phyloP scores from a whole-genome alignment of 2,797 vertebrate genomes.

The Hozukius guyotensis region DNA sequence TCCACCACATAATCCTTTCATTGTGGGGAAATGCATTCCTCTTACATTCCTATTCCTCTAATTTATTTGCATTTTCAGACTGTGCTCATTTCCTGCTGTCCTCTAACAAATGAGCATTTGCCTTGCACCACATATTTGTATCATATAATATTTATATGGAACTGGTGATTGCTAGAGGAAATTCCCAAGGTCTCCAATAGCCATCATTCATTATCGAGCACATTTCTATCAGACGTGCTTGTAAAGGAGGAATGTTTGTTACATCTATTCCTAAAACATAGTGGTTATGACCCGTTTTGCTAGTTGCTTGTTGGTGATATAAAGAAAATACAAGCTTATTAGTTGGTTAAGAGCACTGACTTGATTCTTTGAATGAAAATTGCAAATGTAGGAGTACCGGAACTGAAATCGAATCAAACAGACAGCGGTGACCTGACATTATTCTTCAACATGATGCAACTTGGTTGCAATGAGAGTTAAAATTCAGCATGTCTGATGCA shows the following conservation, averaged over 20 bases:
- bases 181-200: neutral
- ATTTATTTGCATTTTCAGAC: slow-evolving; percentile 24
- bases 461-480: slow-evolving; percentile 63
- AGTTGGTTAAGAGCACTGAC: neutral
- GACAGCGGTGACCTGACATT: slow-evolving; percentile 45
- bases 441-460: slow-evolving; percentile 74
- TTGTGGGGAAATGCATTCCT: slow-evolving; percentile 25
- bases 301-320: neutral
- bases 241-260: neutral
- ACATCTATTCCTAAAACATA: neutral
- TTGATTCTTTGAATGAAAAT: slow-evolving; percentile 33
- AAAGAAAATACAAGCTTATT: slow-evolving; percentile 7
- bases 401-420: slow-evolving; percentile 39
- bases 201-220: slow-evolving; percentile 22
- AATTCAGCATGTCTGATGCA: slow-evolving; percentile 38
- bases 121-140: slow-evolving; percentile 26
- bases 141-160: slow-evolving; percentile 32
- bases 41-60: slow-evolving; percentile 12
- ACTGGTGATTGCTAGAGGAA: slow-evolving; percentile 4
- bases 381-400: slow-evolving; percentile 18
- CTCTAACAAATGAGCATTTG: slow-evolving; percentile 31
- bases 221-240: neutral
- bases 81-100: neutral
- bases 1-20: slow-evolving; percentile 18
- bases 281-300: neutral